Evolutionary conservation across 2,797 vertebrate species (phyloP).

Genomic region (Anguilla marmorata): DNA sequence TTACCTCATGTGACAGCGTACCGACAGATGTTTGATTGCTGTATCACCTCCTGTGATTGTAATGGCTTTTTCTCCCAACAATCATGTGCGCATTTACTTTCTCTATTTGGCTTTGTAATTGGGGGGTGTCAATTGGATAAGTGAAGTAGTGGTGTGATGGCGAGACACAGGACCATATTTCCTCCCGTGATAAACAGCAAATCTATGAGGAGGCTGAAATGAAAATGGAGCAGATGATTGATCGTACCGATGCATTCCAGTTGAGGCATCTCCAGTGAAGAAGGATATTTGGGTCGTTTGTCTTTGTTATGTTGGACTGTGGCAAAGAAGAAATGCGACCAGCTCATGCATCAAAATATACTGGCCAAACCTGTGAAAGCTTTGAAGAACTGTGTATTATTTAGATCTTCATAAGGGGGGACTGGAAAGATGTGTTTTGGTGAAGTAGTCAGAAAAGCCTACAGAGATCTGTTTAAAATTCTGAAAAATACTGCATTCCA

Average conservation of each 20-base stretch:
- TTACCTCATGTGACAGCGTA: not conserved
- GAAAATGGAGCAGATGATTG: constrained; percentile 2
- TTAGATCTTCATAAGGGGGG: not conserved
- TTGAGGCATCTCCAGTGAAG: not conserved
- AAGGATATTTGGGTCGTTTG: not conserved
- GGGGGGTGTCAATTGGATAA: constrained; percentile 15
- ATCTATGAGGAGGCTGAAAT: constrained; percentile 13
- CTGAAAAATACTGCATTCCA: not conserved
- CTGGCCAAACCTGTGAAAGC: not conserved
- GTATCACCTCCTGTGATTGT: not conserved
- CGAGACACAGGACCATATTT: not conserved
- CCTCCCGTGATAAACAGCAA: constrained; percentile 16
- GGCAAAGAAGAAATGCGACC: not conserved
- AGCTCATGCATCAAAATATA: constrained; percentile 18
- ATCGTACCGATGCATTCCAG: not conserved
- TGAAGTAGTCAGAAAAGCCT: not conserved
- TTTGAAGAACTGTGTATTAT: not conserved
- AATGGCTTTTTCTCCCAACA: constrained; percentile 4
- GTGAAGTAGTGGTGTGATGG: constrained; percentile 6
- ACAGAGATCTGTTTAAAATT: not conserved
- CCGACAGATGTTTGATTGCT: constrained; percentile 26
- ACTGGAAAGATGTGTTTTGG: not conserved
- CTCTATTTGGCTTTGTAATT: constrained; percentile 18
- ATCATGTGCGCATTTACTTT: not conserved
- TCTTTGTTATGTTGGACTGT: not conserved